phyloP scores from a whole-genome alignment of 2,888 invertebrate genomes.

The Tanytarsus gracilentus region DNA sequence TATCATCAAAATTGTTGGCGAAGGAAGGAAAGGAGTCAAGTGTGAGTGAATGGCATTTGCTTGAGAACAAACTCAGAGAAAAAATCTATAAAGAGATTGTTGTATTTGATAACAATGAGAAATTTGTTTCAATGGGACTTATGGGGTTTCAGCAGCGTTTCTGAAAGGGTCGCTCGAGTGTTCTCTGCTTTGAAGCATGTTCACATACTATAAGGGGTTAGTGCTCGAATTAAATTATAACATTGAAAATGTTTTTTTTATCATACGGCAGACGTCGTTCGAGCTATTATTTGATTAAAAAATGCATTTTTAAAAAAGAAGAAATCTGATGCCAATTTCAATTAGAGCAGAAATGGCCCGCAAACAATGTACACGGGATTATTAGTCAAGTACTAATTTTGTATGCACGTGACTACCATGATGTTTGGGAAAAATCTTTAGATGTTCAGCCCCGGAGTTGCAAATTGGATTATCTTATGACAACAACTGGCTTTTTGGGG shows the following conservation, averaged over 20 bases:
- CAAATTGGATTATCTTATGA: constrained; percentile 16
- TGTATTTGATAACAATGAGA: constrained; percentile 23
- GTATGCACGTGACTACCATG: constrained; percentile 22
- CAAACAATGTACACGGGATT: background rate
- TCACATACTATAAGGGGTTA: too few species aligned
- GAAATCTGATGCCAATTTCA: constrained; percentile 25
- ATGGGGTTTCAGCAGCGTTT: constrained; percentile 14
- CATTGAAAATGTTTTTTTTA: too few species aligned
- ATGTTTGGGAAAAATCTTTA: too few species aligned
- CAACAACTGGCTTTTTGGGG: constrained; percentile 18
- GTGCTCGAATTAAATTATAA: too few species aligned
- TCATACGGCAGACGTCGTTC: too few species aligned
- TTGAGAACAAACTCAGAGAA: too few species aligned
- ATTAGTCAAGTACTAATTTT: constrained; percentile 27
- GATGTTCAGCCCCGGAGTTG: too few species aligned
- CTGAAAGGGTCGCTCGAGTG: constrained; percentile 7
- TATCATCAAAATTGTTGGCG: too few species aligned
- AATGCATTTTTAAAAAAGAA: background rate
- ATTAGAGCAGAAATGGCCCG: background rate
- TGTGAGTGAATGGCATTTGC: background rate
- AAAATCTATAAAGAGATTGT: constrained; percentile 16
- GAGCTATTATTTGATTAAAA: too few species aligned
- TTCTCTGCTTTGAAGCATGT: constrained; percentile 7
- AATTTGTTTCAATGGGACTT: constrained; percentile 19
- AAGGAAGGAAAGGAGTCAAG: background rate